Evolutionary conservation across 2,888 invertebrate species (phyloP).

Genomic region (Belgica antarctica): DNA sequence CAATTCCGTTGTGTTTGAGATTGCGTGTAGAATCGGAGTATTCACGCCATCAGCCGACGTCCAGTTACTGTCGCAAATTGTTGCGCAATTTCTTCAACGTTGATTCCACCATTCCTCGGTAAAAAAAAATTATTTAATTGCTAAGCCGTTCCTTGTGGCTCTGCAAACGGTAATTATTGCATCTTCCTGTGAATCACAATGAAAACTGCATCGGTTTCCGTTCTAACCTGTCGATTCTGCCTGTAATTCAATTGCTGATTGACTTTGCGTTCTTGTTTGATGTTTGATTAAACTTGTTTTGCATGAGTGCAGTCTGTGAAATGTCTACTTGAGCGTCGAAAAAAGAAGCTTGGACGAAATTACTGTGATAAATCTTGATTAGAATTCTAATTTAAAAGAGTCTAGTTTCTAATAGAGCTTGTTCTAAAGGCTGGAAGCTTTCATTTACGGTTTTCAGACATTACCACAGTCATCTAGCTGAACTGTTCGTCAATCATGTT

Average conservation of each 20-base stretch:
- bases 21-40: neutral
- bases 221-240: neutral
- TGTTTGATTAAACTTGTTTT: slow-evolving; percentile 14
- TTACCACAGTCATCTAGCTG: too few species aligned
- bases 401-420: too few species aligned
- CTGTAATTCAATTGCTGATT: neutral
- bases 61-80: neutral
- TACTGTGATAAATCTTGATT: too few species aligned
- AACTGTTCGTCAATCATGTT: too few species aligned
- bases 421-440: too few species aligned
- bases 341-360: too few species aligned
- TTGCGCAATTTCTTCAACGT: neutral
- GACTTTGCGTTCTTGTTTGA: too few species aligned
- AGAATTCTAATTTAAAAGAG: too few species aligned
- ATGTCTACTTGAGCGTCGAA: neutral
- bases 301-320: neutral
- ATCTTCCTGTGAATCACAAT: neutral
- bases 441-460: too few species aligned
- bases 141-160: too few species aligned
- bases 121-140: slow-evolving; percentile 3
- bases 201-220: slow-evolving; percentile 16
- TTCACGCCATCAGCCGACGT: neutral
- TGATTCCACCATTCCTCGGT: neutral
- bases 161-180: neutral
- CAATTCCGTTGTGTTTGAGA: neutral